phyloP scores from a whole-genome alignment of 2,797 vertebrate genomes.

The Taenioides sp. region DNA sequence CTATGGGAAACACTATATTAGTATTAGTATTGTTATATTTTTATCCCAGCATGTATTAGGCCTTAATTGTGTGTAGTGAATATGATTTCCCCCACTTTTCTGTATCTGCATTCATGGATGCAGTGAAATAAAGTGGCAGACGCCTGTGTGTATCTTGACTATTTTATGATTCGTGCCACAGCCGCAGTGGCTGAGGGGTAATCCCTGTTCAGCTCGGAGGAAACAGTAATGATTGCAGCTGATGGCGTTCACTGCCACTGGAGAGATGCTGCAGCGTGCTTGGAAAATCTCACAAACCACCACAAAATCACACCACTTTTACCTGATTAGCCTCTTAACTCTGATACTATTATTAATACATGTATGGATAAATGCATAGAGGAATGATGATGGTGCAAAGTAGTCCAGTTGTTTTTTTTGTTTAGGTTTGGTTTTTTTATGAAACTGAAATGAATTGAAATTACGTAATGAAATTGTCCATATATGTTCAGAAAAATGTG shows the following conservation, averaged over 20 bases:
- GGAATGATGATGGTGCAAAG: background rate
- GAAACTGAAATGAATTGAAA: no score
- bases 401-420: background rate
- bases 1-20: no score
- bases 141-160: slow-evolving; percentile 18
- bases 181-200: slow-evolving; percentile 37
- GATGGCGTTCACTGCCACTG: slow-evolving; percentile 46
- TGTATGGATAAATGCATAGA: background rate
- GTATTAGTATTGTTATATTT: no score
- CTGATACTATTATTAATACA: background rate
- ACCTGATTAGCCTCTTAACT: slow-evolving; percentile 46
- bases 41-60: background rate
- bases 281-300: slow-evolving; percentile 44
- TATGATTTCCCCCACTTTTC: background rate
- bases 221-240: slow-evolving; percentile 61
- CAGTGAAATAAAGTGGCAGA: slow-evolving; percentile 29
- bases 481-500: no score
- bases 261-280: slow-evolving; percentile 45
- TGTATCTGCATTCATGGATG: slow-evolving; percentile 21
- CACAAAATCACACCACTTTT: slow-evolving; percentile 36
- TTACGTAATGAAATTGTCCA: no score
- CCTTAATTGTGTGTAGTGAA: background rate
- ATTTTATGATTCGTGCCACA: slow-evolving; percentile 39
- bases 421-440: no score
- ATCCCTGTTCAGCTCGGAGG: slow-evolving; percentile 52